phyloP scores from a whole-genome alignment of 2,797 vertebrate species.

The Galago senegalensis region DNA sequence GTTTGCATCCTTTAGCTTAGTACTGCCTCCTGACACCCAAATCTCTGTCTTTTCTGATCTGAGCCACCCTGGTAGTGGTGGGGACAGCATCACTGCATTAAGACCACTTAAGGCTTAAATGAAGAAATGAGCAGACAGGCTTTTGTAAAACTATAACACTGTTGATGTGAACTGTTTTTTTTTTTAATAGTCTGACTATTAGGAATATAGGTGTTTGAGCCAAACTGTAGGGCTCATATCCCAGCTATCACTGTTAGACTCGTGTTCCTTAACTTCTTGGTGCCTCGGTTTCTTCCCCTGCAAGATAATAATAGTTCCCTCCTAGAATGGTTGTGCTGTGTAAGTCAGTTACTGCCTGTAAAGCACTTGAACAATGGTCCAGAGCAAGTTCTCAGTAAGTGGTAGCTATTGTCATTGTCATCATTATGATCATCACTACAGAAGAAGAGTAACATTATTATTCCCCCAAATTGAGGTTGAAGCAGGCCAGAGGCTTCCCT shows the following conservation, averaged over 20 bases:
- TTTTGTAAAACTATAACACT: not conserved
- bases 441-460: not conserved
- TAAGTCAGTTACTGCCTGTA: not conserved
- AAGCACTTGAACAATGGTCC: not conserved
- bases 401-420: not conserved
- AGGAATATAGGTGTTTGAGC: not conserved
- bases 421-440: too few species aligned
- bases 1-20: not conserved
- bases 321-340: accelerated
- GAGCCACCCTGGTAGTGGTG: not conserved
- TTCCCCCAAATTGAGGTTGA: not conserved
- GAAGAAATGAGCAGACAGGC: not conserved
- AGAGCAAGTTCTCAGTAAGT: not conserved
- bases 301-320: not conserved
- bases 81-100: not conserved
- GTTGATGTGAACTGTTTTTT: not conserved
- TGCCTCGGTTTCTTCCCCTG: not conserved
- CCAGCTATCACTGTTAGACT: not conserved
- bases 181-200: not conserved
- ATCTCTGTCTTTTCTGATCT: not conserved
- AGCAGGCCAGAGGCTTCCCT: not conserved
- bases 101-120: not conserved
- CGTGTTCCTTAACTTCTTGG: not conserved
- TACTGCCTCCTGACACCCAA: not conserved
- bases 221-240: not conserved